phyloP scores from a whole-genome alignment of 2,888 invertebrate genomes.

The Andrena bucephala region DNA sequence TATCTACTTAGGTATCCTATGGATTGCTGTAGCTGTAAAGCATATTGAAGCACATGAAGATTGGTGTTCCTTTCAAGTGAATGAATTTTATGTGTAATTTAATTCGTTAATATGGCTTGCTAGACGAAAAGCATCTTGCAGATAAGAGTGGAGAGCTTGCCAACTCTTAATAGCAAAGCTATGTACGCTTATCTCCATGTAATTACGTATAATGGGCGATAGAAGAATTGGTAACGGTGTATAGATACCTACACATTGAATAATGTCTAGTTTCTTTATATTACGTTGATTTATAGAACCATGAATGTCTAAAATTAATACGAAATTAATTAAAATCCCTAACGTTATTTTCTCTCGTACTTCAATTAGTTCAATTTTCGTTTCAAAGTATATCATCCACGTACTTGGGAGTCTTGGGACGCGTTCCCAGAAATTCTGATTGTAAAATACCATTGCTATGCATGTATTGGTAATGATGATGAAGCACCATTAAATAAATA shows the following conservation, averaged over 20 bases:
- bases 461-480: no score
- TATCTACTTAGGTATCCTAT: no score
- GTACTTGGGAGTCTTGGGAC: no score
- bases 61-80: background rate
- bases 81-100: background rate
- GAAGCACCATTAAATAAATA: background rate
- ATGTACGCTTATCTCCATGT: background rate
- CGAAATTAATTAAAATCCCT: background rate
- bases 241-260: background rate
- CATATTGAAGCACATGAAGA: background rate
- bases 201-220: constrained; percentile 1
- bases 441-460: no score
- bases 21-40: background rate
- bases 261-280: background rate
- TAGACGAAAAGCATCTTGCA: background rate
- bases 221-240: background rate
- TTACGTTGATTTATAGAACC: background rate
- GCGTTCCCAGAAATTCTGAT: no score
- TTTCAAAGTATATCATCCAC: no score
- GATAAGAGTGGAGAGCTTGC: background rate
- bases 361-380: background rate
- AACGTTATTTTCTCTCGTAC: background rate
- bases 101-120: background rate
- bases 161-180: background rate
- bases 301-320: background rate